Percentiles rank a stretch among this genome's conserved stretches.
These are phyloP conservation scores for Misgurnus mizolepis DNA, from an alignment of 2,113 vertebrate species.

Conservation along the genomic window DNA sequence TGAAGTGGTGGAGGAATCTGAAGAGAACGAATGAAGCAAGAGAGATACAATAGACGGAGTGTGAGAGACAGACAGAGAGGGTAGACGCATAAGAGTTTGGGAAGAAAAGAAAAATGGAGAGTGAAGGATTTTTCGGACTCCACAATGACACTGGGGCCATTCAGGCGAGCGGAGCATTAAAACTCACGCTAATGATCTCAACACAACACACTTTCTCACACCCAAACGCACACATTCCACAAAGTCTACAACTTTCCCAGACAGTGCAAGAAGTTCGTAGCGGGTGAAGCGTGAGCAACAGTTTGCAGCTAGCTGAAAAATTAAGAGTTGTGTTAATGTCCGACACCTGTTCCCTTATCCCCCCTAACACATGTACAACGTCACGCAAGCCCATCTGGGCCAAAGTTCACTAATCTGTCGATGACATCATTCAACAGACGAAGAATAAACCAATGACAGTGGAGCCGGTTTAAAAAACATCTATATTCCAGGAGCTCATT, in stretches of 20 bases:
- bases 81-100: conserved; percentile 40
- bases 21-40: conserved; percentile 28
- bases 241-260: conserved; percentile 39
- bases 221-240: conserved; percentile 16
- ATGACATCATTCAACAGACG: conserved; percentile 35
- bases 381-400: conserved; percentile 39
- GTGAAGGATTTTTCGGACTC: conserved; percentile 33
- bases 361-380: conserved; percentile 20
- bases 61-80: conserved; percentile 44
- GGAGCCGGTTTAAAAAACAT: neutral
- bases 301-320: conserved; percentile 29
- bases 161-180: conserved; percentile 47
- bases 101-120: conserved; percentile 53
- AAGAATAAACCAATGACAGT: conserved; percentile 9
- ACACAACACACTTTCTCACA: conserved; percentile 27
- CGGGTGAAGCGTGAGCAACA: conserved; percentile 16
- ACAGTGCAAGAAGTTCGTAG: conserved; percentile 13
- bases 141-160: conserved; percentile 40
- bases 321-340: conserved; percentile 31
- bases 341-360: conserved; percentile 50
- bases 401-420: conserved; percentile 27
- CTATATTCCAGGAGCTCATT: conserved; percentile 19
- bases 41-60: conserved; percentile 43
- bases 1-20: conserved; percentile 26
- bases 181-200: conserved; percentile 34